Percentiles rank a stretch among this genome's conserved stretches.
Evolutionary conservation across 2,113 vertebrate genomes (phyloP).

Genomic region (Scophthalmus maximus): DNA sequence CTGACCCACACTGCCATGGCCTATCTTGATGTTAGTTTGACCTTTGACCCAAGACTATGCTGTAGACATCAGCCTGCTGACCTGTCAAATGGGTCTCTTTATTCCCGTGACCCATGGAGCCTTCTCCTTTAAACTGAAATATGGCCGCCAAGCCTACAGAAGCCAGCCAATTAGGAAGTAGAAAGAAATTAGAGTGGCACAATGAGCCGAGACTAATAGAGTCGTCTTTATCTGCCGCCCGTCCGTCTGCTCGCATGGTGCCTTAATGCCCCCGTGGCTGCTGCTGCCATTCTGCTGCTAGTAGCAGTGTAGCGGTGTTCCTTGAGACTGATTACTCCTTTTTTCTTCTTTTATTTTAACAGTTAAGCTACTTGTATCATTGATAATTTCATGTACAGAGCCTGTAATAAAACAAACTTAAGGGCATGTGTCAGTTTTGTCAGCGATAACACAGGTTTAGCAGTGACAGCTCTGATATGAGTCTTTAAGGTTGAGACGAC

Average conservation of each 20-base stretch:
- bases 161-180: conserved; percentile 85
- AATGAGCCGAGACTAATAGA: conserved; percentile 91
- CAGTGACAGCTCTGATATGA: too few relatives aligned
- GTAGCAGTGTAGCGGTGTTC: background rate
- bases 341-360: too few relatives aligned
- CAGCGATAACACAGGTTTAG: too few relatives aligned
- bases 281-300: conserved; percentile 31
- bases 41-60: conserved; percentile 79
- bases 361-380: too few relatives aligned
- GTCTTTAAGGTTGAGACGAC: too few relatives aligned
- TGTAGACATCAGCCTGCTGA: conserved; percentile 77
- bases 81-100: conserved; percentile 91
- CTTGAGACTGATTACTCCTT: too few relatives aligned
- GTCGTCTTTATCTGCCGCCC: conserved; percentile 84
- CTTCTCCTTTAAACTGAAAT: conserved; percentile 89
- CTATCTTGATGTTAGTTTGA: conserved; percentile 86
- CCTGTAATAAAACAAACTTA: too few relatives aligned
- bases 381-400: too few relatives aligned
- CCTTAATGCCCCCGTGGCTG: conserved; percentile 78
- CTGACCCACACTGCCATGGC: conserved; percentile 78
- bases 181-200: conserved; percentile 82
- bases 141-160: conserved; percentile 85
- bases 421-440: too few relatives aligned
- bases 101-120: conserved; percentile 87
- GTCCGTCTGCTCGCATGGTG: conserved; percentile 76